phyloP scores from a whole-genome alignment of 2,113 vertebrate genomes.

The Istiophorus platypterus region DNA sequence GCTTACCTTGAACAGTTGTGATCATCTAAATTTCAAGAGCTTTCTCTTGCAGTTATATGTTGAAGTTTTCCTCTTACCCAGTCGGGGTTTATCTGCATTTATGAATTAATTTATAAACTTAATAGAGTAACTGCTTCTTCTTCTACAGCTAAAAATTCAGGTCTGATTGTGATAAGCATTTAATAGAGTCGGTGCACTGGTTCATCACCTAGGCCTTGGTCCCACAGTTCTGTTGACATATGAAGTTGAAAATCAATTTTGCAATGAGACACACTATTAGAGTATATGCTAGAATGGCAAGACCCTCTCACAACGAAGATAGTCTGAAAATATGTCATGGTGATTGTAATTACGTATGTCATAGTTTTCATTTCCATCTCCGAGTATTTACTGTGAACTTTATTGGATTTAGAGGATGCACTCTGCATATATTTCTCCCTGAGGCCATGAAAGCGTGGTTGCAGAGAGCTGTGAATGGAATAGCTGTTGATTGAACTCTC shows the following conservation, averaged over 20 bases:
- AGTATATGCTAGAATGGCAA: background rate
- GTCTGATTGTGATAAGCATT: conserved; percentile 20
- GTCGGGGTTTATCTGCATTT: background rate
- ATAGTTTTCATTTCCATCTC: conserved; percentile 21
- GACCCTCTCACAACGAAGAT: background rate
- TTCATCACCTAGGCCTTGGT: background rate
- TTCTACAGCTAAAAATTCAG: background rate
- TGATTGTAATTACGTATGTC: conserved; percentile 41
- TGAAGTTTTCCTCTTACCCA: conserved; percentile 2
- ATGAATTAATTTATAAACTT: too few species aligned
- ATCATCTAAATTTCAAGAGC: background rate
- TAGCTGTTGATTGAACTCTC: conserved; percentile 41
- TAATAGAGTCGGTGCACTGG: background rate
- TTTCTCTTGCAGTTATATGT: background rate
- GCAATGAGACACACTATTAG: background rate
- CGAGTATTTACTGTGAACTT: conserved; percentile 24
- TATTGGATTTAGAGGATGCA: conserved; percentile 20
- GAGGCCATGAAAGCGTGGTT: conserved; percentile 8
- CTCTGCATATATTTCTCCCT: background rate
- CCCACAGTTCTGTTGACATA: background rate
- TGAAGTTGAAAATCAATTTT: conserved; percentile 8
- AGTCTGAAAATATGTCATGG: background rate
- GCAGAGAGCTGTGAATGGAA: conserved; percentile 49
- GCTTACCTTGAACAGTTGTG: background rate
- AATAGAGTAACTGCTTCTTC: background rate